These are phyloP conservation scores for Neodon shergylaensis DNA, from an alignment of 2,113 vertebrate genomes.

Conservation along the genomic window DNA sequence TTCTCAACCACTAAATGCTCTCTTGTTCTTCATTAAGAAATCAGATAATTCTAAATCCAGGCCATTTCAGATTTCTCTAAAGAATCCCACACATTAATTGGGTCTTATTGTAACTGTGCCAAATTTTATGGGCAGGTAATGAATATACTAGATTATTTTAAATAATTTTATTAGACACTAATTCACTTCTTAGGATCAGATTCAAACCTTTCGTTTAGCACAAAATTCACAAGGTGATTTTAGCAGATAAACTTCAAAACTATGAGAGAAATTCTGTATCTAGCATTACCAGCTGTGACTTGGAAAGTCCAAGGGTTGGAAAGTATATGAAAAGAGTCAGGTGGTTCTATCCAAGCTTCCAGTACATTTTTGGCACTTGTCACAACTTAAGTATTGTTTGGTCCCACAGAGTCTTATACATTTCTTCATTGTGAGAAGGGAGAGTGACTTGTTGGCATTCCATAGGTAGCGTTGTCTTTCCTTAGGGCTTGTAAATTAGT, in stretches of 20 bases:
- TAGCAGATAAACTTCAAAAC: slow-evolving; percentile 45
- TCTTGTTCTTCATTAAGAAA: slow-evolving; percentile 51
- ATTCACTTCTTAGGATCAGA: slow-evolving; percentile 41
- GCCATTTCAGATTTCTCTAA: slow-evolving; percentile 52
- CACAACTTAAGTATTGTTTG: slow-evolving; percentile 46
- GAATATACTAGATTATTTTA: slow-evolving; percentile 46
- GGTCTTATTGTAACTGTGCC: slow-evolving; percentile 44
- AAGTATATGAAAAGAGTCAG: slow-evolving; percentile 40
- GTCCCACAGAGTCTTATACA: neutral
- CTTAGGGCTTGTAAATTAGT: neutral
- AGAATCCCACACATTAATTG: neutral
- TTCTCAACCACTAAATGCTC: slow-evolving; percentile 57
- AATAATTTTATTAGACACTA: slow-evolving; percentile 33
- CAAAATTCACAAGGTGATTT: slow-evolving; percentile 39
- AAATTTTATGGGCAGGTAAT: slow-evolving; percentile 19
- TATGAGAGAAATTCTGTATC: slow-evolving; percentile 43
- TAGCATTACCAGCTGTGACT: slow-evolving; percentile 47
- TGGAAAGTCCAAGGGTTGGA: slow-evolving; percentile 3
- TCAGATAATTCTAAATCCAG: slow-evolving; percentile 39
- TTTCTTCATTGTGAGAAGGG: slow-evolving; percentile 9
- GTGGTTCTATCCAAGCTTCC: slow-evolving; percentile 23
- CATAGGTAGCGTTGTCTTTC: slow-evolving; percentile 13
- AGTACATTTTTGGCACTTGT: slow-evolving; percentile 34
- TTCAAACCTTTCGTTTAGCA: neutral
- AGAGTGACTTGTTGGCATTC: neutral